Evolutionary conservation across 1,140 invertebrate genomes (phyloP), one percentile per base, ranked within the genome.

Genomic region (Euwallacea fornicatus): DNA sequence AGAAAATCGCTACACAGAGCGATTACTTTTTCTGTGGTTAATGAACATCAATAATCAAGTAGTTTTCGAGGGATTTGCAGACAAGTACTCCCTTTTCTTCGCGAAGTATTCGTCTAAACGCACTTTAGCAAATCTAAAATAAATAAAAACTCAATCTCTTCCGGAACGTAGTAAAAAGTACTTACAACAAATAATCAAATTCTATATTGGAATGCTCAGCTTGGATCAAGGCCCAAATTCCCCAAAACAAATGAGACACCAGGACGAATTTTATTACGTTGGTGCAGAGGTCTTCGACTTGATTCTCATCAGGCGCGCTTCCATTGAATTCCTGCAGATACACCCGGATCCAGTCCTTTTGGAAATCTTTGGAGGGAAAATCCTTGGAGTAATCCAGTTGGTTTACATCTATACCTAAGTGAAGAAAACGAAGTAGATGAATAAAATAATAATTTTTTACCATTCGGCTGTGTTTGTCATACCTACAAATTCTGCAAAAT

Each of bases 401-500:
- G 53, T 86, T 89, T 43, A 75, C 62, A 56, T 69, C 73, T 50
- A 76, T 60, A 21, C 70, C 63, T 61, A 50, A 50, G 2, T 33
- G 13, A 1, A 6, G 47, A 50, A 33, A 33, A 4, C 1, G 21
- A 33, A 33, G 21, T 33, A 33, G 21, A 33, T 33, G 21, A 4
- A 33, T 33, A 33, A 33, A 33, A 33, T 2, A 2, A 33, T 2
- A 33, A 33, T 33, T 4, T 33, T 50, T 15, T 4, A 6, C 0
- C 50, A 7, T 11, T 53, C 9, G 50, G 8, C 0, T 15, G 50
- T 8, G 50, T 7, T 53, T 53, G 11, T 6, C 11, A 15, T 86
- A 92, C 97, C 97, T 77, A 93, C 93, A 88, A 95, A 98, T 87
- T 99, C 97, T 78, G 91, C 90, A 85, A 99, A 99, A 85, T 99